These are phyloP conservation scores for Neoarius graeffei DNA, from an alignment of 2,113 vertebrate species.

Conservation along the genomic window DNA sequence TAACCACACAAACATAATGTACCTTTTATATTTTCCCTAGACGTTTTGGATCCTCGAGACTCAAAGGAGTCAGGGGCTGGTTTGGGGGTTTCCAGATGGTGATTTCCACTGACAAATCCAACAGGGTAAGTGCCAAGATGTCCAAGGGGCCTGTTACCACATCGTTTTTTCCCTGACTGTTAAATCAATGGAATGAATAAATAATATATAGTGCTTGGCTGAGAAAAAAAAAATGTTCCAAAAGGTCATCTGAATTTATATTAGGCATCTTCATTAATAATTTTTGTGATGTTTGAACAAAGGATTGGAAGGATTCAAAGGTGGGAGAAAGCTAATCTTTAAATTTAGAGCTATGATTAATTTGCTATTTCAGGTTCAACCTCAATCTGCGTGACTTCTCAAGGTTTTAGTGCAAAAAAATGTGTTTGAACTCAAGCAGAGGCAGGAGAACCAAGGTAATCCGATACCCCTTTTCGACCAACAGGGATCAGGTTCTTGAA, in stretches of 20 bases:
- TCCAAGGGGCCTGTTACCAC: constrained; percentile 15
- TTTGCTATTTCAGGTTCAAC: neutral
- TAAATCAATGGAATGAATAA: constrained; percentile 36
- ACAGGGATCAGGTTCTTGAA: too few species aligned
- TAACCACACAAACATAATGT: neutral
- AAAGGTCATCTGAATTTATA: constrained; percentile 29
- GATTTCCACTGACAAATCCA: constrained; percentile 34
- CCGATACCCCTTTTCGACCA: neutral
- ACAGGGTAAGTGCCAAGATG: constrained; percentile 16
- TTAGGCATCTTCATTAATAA: constrained; percentile 19
- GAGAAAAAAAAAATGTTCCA: neutral
- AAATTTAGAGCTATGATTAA: neutral
- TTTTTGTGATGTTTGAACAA: constrained; percentile 11
- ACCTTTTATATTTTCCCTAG: neutral
- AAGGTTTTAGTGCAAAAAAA: neutral
- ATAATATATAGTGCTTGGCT: constrained; percentile 23
- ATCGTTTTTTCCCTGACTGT: neutral
- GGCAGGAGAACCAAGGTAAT: neutral
- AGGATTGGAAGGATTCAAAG: neutral
- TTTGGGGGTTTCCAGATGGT: constrained; percentile 31
- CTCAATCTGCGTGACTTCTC: neutral
- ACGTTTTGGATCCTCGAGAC: neutral
- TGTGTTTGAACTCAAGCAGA: neutral
- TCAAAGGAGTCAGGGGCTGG: neutral
- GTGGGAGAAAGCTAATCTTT: neutral